Base-by-base conservation (phyloP, 2,113 vertebrate species). In the Petrocephalus zakoni region DNA sequence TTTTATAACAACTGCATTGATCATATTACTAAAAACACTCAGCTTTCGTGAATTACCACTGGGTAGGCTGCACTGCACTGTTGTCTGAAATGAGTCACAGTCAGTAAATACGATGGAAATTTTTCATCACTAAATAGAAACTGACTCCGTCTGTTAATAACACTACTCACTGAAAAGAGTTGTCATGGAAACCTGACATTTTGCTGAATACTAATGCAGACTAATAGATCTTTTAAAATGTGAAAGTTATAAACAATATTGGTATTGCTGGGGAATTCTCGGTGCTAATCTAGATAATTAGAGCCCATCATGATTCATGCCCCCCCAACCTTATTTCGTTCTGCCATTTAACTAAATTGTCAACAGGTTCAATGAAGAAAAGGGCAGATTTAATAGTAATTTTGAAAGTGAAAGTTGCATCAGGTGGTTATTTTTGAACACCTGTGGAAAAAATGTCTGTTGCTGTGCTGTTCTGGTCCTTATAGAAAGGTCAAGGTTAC, bases 171-270 rank as follows among this genome's bases (percentile, higher is more conserved):
- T 72, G 87, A 47, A 88, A 82, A 88, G 17, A 82, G 87, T 88
- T 88, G 87, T 82, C 87, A 88, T 88, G 87, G 87, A 88, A 82
- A 88, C 87, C 51, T 88, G 49, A 75, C 68, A 55, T 86, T 82
- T 82, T 55, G 49, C 51, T 88, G 87, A 81, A 88, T 88, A 82
- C 72, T 81, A 88, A 82, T 82, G 10, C 34, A 37, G 51, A 37
- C 87, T n/a, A 88, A 88, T 88, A 78, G 29, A 88, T 81, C 25
- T 82, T 81, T 81, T 82, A 88, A 75, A 21, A 51, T 82, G 49
- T 56, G 25, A 55, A 34, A 88, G 61, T 88, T 87, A 64, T 88
- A 37, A 81, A 82, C 64, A 81, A 49, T 82, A 37, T 42, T 88
- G 72, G 19, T 21, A 81, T 88, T 82, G 49, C 75, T 11, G 49